Evolutionary conservation across 2,113 vertebrate species (phyloP), one percentile per base, ranked within the genome.

Genomic region (Leptosomus discolor): DNA sequence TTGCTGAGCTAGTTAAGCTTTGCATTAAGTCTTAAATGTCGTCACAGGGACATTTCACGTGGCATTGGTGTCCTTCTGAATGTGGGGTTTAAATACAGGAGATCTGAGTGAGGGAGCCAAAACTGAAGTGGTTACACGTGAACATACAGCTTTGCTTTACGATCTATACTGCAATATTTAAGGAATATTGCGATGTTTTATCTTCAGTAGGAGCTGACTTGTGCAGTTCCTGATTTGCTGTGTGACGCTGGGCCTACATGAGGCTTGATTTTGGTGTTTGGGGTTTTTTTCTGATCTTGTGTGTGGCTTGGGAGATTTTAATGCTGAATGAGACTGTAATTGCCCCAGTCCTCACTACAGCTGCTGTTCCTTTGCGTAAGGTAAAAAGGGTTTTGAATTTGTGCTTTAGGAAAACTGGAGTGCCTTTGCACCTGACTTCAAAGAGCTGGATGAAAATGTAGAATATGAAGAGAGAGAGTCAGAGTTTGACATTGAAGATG

Each of bases 401-500:
- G 85, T 90, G 87, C 56, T 85, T 15, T 78, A 99, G 99, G 99
- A 99, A 98, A 99, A 99, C 97, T 99, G 99, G 99, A 99, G 99
- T 63, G 99, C 99, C 8, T 99, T 99, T 74, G 99, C 99, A 3
- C 99, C 99, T 2, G 99, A 99, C 97, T 99, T 99, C 92, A 99
- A 99, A 97, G 99, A 99, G 93, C 95, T 99, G 98, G 99, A 99
- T 65, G 99, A 99, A 95, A 99, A 99, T 4, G 99, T 99, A 45
- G 99, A 99, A 69, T 99, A 99, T 9, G 99, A 99, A 88, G 99
- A 99, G 97, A 98, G 99, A 64, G 99, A 99, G 88, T 99, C 99
- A 0, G 99, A 99, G 94, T 99, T 99, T 34, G 99, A 99, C 95
- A 99, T 99, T 12, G 99, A 99, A 96, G 99, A 99, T 27, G 99